phyloP scores from a whole-genome alignment of 2,797 vertebrate genomes.

The Vespertilio murinus region DNA sequence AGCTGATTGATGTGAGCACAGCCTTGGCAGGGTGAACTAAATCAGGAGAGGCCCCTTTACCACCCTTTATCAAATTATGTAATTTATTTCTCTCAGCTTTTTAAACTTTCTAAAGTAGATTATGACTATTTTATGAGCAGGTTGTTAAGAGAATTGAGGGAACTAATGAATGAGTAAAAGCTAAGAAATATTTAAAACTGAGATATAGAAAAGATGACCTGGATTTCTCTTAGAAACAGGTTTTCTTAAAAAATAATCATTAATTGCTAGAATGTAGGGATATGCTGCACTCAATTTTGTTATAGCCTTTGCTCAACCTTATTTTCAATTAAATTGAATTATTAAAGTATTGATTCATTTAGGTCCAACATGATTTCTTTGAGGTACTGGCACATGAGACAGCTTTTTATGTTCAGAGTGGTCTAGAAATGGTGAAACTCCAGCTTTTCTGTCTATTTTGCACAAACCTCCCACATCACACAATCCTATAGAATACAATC shows the following conservation, averaged over 20 bases:
- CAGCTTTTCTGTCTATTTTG: background rate
- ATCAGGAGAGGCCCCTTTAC: background rate
- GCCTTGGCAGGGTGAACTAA: background rate
- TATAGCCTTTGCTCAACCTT: background rate
- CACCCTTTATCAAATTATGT: background rate
- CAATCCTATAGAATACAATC: background rate
- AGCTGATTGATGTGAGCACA: background rate
- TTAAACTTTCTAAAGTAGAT: background rate
- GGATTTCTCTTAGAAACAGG: background rate
- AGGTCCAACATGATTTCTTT: background rate
- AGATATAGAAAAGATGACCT: background rate
- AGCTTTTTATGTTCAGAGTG: background rate
- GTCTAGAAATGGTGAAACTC: slow-evolving; percentile 18
- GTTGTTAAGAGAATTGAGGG: background rate
- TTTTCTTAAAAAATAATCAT: slow-evolving; percentile 1
- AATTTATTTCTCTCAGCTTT: slow-evolving; percentile 18
- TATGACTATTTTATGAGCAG: background rate
- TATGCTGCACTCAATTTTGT: background rate
- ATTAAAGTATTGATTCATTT: slow-evolving; percentile 17
- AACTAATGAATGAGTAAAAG: background rate
- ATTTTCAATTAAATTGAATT: background rate
- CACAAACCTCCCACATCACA: background rate
- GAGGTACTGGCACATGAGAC: background rate
- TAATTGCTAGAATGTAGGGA: background rate
- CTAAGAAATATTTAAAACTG: slow-evolving; percentile 21